Evolutionary conservation across 2,888 invertebrate genomes (phyloP).

Genomic region (Phaedon cochleariae): DNA sequence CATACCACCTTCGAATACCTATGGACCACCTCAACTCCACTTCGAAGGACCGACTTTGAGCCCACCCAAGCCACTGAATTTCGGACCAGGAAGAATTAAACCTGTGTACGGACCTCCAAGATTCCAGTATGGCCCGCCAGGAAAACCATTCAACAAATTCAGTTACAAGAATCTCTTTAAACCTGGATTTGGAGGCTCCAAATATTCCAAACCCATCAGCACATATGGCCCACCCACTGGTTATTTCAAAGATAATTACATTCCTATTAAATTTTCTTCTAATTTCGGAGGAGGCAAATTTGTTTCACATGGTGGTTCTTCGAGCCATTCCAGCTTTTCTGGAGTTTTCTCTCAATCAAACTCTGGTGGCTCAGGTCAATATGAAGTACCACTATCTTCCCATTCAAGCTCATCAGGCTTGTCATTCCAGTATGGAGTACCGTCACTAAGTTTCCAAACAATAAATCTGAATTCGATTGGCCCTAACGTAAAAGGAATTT

Average conservation of each 20-base stretch:
- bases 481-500: slow-evolving; percentile 15
- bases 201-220: slow-evolving; percentile 49
- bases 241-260: slow-evolving; percentile 43
- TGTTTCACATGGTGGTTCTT: slow-evolving; percentile 21
- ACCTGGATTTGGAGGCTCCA: slow-evolving; percentile 50
- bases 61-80: slow-evolving; percentile 54
- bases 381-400: slow-evolving; percentile 1
- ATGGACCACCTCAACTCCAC: slow-evolving; percentile 24
- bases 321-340: background rate
- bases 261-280: slow-evolving; percentile 36
- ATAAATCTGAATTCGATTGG: slow-evolving; percentile 1
- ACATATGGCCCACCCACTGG: slow-evolving; percentile 51
- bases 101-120: slow-evolving; percentile 62
- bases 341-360: background rate
- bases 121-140: slow-evolving; percentile 51
- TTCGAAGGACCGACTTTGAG: slow-evolving; percentile 36
- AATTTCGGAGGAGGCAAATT: slow-evolving; percentile 30
- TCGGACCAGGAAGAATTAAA: slow-evolving; percentile 59
- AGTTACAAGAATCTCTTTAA: slow-evolving; percentile 52
- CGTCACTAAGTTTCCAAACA: slow-evolving; percentile 8
- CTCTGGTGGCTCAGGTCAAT: background rate
- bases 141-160: slow-evolving; percentile 52
- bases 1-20: slow-evolving; percentile 18
- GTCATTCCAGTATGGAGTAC: slow-evolving; percentile 30
- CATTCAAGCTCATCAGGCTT: slow-evolving; percentile 10